Evolutionary conservation across 2,113 vertebrate genomes (phyloP), one percentile per base, ranked within the genome.

Genomic region (Psettodes erumei): DNA sequence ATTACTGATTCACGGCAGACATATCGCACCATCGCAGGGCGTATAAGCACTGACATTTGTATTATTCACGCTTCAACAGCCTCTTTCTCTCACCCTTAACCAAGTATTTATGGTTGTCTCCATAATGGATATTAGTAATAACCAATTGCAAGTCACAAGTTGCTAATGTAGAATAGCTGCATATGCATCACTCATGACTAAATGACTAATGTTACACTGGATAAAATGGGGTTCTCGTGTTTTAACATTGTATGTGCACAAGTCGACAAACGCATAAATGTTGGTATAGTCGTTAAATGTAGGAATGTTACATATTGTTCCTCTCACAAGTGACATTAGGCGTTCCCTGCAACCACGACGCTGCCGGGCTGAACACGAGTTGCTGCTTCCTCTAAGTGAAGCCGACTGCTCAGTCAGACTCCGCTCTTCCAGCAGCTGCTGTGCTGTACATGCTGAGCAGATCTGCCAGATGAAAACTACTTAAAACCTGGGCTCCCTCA

Each of bases 1-100:
- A 59, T 66, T 60, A 81, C 66, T 71, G 63, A 75, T 65, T 64
- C 19, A 60, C 7, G 51, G 35, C 12, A 23, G 35, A n/a, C n/a
- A 1, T 35, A 27, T 25, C 25, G 23, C 40, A 23, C 15, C 51
- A 35, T 13, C 5, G n/a, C 23, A 38, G 56, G 28, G 33, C 64
- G 53, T 42, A 13, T 32, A 2, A 40, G 21, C 5, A 2, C 4
- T n/a, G 19, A 11, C 6, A 53, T 37, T 48, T 48, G 18, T 38
- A 11, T 62, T 54, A 63, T 33, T 72, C 25, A 23, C 23, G 3
- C 5, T 19, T 8, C 6, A 13, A 13, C 25, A 43, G 12, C 19
- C 1, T 28, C 23, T n/a, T 54, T 56, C 11, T 33, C 11, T 12
- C 11, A 28, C 30, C 12, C 8, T n/a, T 47, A 47, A n/a, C n/a